These are phyloP conservation scores for Hoplias malabaricus DNA, from an alignment of 2,113 vertebrate genomes.

Conservation along the genomic window DNA sequence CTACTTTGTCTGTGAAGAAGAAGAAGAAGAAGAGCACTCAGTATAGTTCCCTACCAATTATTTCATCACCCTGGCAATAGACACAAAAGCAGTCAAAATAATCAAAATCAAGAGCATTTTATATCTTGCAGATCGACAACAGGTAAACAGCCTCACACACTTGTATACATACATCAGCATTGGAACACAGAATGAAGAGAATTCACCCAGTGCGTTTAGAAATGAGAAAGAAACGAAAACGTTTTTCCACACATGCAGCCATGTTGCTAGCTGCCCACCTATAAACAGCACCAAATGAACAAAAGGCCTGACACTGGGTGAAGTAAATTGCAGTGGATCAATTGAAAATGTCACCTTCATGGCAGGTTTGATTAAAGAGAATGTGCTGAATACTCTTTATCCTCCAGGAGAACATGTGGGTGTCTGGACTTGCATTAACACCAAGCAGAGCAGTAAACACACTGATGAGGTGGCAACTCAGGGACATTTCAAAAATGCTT, in stretches of 20 bases:
- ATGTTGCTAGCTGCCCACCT: background rate
- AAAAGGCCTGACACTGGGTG: slow-evolving; percentile 6
- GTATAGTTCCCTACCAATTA: background rate
- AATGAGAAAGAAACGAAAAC: too few species aligned
- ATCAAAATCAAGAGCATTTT: slow-evolving; percentile 15
- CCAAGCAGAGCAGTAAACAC: slow-evolving; percentile 25
- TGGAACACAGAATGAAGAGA: background rate
- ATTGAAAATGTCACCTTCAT: slow-evolving; percentile 57
- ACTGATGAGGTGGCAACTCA: slow-evolving; percentile 39
- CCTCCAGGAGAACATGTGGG: slow-evolving; percentile 30
- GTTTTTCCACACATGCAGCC: slow-evolving; percentile 10
- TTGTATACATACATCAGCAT: background rate
- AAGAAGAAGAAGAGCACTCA: background rate
- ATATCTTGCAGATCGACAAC: background rate
- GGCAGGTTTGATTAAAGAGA: slow-evolving; percentile 51
- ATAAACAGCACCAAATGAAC: slow-evolving; percentile 35
- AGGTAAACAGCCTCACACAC: background rate
- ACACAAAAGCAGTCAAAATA: slow-evolving; percentile 3
- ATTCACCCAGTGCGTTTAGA: slow-evolving; percentile 6
- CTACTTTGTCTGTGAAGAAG: too few species aligned
- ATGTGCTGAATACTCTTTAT: slow-evolving; percentile 50
- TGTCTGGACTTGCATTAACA: slow-evolving; percentile 40
- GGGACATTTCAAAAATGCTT: slow-evolving; percentile 6
- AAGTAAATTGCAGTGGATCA: slow-evolving; percentile 54
- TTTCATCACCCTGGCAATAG: background rate